These are phyloP conservation scores for Leucoraja ocellata DNA, from an alignment of 2,797 vertebrate genomes.

Conservation along the genomic window DNA sequence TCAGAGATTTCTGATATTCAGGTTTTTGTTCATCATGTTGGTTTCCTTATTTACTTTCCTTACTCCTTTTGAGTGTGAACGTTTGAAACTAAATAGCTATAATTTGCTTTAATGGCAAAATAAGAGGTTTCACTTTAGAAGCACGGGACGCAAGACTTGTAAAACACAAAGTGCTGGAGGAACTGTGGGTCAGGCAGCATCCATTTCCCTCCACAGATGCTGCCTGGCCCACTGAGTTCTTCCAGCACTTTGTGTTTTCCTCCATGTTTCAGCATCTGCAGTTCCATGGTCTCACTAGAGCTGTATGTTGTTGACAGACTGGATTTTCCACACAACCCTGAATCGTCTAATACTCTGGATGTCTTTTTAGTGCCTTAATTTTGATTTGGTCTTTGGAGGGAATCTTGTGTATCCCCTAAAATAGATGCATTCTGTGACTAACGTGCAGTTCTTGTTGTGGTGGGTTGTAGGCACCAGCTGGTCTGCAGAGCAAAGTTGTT, in stretches of 20 bases:
- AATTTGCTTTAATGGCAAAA: not conserved
- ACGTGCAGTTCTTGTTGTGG: not conserved
- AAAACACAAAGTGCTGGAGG: too few species aligned
- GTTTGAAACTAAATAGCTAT: conserved; percentile 43
- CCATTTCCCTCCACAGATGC: too few species aligned
- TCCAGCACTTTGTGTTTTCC: too few species aligned
- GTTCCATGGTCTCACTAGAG: too few species aligned
- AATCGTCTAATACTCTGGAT: not conserved
- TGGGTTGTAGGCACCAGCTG: not conserved
- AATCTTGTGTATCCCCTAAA: not conserved
- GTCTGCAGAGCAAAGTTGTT: not conserved
- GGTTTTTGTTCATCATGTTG: conserved; percentile 46
- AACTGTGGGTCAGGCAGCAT: too few species aligned
- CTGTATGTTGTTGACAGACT: not conserved
- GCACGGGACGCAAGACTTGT: not conserved
- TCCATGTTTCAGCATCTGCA: too few species aligned
- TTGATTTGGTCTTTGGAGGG: not conserved
- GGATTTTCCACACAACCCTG: not conserved
- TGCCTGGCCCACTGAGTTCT: too few species aligned
- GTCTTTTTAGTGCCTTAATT: not conserved
- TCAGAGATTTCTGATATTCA: conserved; percentile 2
- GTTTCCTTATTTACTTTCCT: conserved; percentile 51
- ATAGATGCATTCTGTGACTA: not conserved
- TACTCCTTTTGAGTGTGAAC: conserved; percentile 58
- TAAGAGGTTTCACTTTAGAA: conserved; percentile 50